Base-by-base conservation (phyloP, 2,888 invertebrate genomes). In the Pristionchus fissidentatus region DNA sequence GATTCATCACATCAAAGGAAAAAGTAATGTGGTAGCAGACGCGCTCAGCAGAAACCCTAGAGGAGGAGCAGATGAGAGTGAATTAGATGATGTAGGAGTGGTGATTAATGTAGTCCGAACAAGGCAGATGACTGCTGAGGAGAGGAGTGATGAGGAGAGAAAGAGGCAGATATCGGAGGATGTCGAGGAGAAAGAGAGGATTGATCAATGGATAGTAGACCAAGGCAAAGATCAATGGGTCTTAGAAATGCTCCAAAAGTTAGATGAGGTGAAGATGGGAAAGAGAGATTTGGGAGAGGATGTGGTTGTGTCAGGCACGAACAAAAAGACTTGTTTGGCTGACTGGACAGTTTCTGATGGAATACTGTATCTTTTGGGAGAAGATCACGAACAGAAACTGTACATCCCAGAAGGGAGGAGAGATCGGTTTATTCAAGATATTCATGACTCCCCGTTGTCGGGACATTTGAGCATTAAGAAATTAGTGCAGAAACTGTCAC, bases 91-190 rank as follows among this genome's bases (percentile, higher is more conserved):
- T 41, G 22, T 70, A 13, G 70, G 26, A 4, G n/a, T 38, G 2
- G 70, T 38, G 15, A 70, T 38, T 41, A 41, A 70, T 38, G 70
- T n/a, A n/a, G 19, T 35, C n/a, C n/a, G n/a, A 70, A 70, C 22
- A 82, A 73, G 46, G 22, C n/a, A n/a, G n/a, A n/a, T n/a, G n/a
- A n/a, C n/a, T 26, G 2, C 78, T 55, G n/a, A 85, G 55, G 35
- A 85, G 87, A 85, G 73, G 84, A n/a, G 46, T 29, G 3, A 86
- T 85, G 87, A 77, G 43, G 15, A 55, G n/a, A 13, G 62, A 75
- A 15, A 66, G 49, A 43, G 84, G 22, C 19, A 49, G 15, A 22
- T 49, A 49, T 49, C 83, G 38, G 85, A 85, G 32, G 41, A 46
- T 15, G 19, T 55, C 5, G 84, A 84, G 52, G 52, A 84, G 3